These are phyloP conservation scores for Nicator chloris DNA, from an alignment of 2,113 vertebrate genomes.

Conservation along the genomic window DNA sequence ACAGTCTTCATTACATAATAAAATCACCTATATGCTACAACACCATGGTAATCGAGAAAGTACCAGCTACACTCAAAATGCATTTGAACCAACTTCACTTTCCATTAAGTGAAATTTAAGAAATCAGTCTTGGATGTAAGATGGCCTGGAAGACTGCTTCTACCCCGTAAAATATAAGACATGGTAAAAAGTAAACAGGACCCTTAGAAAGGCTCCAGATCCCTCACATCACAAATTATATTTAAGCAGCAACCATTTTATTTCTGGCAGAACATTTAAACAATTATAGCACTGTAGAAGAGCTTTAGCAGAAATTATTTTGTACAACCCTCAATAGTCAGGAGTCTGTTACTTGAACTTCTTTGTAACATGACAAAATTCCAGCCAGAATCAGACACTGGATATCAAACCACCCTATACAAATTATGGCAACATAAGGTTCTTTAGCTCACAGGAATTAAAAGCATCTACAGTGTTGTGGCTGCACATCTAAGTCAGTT, in stretches of 20 bases:
- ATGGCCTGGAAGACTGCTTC: not conserved
- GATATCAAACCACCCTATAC: not conserved
- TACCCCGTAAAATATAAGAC: not conserved
- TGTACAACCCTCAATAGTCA: not conserved
- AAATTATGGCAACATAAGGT: not conserved
- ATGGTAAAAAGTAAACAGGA: not conserved
- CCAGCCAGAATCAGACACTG: not conserved
- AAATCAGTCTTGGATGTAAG: not conserved
- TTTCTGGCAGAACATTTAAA: not conserved
- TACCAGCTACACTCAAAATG: not conserved
- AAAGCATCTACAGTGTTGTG: not conserved
- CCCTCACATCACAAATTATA: not conserved
- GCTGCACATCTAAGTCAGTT: not conserved
- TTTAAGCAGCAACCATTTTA: not conserved
- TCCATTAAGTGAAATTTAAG: not conserved
- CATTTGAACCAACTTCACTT: not conserved
- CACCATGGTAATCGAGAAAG: not conserved
- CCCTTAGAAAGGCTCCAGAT: not conserved
- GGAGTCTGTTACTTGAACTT: not conserved
- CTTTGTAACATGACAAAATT: not conserved
- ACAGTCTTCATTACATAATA: not conserved
- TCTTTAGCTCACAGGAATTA: not conserved
- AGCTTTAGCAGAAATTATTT: not conserved
- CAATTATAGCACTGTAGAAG: accelerated
- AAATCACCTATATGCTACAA: not conserved